A percentile compares a stretch with the other conserved stretches of the same genome.
These are phyloP conservation scores for Hippasteria phrygiana DNA, from an alignment of 53 echinoderm and acorn worm species.

Conservation along the genomic window DNA sequence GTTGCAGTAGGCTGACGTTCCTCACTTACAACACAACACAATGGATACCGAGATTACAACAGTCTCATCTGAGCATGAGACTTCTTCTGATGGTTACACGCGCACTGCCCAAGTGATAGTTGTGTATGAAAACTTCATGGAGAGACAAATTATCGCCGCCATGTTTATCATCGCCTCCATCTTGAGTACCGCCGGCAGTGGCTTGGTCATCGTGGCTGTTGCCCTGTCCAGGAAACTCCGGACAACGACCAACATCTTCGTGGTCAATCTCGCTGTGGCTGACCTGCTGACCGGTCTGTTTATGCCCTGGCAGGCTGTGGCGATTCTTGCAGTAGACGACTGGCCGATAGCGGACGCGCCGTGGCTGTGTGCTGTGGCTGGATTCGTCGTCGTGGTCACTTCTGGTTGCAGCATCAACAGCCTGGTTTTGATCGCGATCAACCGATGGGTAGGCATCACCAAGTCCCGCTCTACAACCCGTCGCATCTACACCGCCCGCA, in stretches of 20 bases:
- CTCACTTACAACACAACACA: too few relatives aligned
- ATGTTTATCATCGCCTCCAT: slow-evolving; percentile 11
- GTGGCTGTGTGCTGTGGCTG: slow-evolving; percentile 49
- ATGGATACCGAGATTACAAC: too few relatives aligned
- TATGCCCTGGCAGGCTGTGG: slow-evolving; percentile 51
- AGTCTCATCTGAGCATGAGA: background rate
- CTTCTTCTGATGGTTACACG: background rate
- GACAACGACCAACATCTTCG: slow-evolving; percentile 64
- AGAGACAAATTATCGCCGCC: slow-evolving; percentile 22
- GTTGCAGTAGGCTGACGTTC: background rate
- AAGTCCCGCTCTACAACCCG: slow-evolving; percentile 45
- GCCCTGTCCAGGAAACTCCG: slow-evolving; percentile 38
- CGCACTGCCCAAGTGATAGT: background rate
- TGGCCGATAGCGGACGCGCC: slow-evolving; percentile 46
- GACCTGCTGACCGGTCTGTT: slow-evolving; percentile 38
- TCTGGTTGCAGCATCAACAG: slow-evolving; percentile 57
- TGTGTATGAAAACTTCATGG: background rate
- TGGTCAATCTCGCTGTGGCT: slow-evolving; percentile 56
- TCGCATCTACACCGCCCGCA: slow-evolving; percentile 49
- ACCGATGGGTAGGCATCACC: slow-evolving; percentile 58
- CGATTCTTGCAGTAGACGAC: slow-evolving; percentile 18
- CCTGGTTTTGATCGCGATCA: slow-evolving; percentile 61
- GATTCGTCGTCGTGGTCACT: slow-evolving; percentile 17
- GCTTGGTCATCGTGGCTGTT: slow-evolving; percentile 59
- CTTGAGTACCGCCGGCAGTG: slow-evolving; percentile 35